Conservation (phyloP, 2,888 invertebrate species). For the Azorinus chamasolen region DNA sequence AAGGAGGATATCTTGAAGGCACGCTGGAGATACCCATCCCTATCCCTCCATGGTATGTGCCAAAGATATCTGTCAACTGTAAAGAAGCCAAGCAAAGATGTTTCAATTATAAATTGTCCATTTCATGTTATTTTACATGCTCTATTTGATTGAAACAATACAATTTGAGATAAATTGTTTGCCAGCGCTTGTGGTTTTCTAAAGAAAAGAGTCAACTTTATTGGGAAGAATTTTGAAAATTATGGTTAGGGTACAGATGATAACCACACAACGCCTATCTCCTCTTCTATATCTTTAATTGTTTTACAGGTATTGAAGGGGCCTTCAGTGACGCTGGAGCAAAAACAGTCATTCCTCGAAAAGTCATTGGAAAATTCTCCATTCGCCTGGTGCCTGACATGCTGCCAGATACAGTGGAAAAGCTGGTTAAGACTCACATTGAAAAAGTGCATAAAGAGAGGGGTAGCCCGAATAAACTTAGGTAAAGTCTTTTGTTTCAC, state of each 20-base stretch:
- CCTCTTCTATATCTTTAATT: no score
- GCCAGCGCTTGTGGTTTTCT: no score
- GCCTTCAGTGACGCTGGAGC: slow-evolving; percentile 97
- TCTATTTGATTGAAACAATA: no score
- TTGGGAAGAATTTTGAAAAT: no score
- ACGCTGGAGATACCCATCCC: slow-evolving; percentile 97
- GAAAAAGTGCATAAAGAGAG: slow-evolving; percentile 92
- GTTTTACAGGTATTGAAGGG: slow-evolving; percentile 91
- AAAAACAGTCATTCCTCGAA: slow-evolving; percentile 93
- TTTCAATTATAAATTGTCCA: no score
- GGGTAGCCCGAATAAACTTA: slow-evolving; percentile 95
- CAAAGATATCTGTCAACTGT: no score
- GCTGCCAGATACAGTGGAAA: slow-evolving; percentile 93
- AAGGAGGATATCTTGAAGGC: slow-evolving; percentile 96
- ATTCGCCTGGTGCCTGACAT: slow-evolving; percentile 98
- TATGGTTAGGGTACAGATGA: no score
- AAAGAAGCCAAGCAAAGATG: no score
- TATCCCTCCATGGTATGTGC: slow-evolving; percentile 94
- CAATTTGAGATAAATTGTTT: no score
- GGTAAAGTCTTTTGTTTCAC: slow-evolving; percentile 87
- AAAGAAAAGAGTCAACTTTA: no score
- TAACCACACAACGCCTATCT: no score
- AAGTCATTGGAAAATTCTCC: slow-evolving; percentile 98
- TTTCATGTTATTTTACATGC: no score
- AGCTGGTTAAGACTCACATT: slow-evolving; percentile 92